Base-by-base conservation (phyloP, 1,140 invertebrate species). In the Leptopilina boulardi region DNA sequence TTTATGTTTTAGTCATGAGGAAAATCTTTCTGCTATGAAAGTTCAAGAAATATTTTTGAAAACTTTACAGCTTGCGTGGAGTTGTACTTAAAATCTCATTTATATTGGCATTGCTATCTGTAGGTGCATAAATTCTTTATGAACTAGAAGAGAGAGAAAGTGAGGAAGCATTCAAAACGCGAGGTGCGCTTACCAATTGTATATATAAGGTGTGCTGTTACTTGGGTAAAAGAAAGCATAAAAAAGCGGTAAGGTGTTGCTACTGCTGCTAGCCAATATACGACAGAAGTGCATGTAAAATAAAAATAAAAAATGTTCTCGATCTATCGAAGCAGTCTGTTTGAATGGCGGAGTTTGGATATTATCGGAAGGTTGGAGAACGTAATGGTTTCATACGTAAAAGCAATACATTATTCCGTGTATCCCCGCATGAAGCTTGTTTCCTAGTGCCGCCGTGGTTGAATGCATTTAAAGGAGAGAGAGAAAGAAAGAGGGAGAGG, bases 51-150 rank as follows among this genome's bases (percentile, higher is more conserved):
- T 82, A 84, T 84, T 75, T 75, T 66, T 30, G 13, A 66, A 66
- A 66, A 66, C 2, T 66, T 66, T 66, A 34, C 3, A 66, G 59
- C 26, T n/a, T 54, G 56, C 34, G 19, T 38, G 34, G 34, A 11
- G 26, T 59, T 85, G 85, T 87, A 89, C 85, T 87, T 88, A 88
- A 87, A 86, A 88, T 86, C 86, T 88, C 87, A 85, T 88, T 87
- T 89, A 88, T 87, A 87, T 86, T 84, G 83, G 79, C 81, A 75
- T 71, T 75, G 71, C 85, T 88, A 88, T 88, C 84, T 82, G 82
- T 77, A 71, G 73, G 76, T 81, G 83, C 87, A 89, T 89, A 89
- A 89, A 89, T 89, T 88, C 74, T 77, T 66, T 80, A 77, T 75
- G 70, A 75, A 74, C 34, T 76, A 74, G 9, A 9, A 38, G 34